A percentile compares a stretch with the other conserved stretches of the same genome.
Conservation (phyloP, 2,113 vertebrate genomes). For the Macrotus californicus region DNA sequence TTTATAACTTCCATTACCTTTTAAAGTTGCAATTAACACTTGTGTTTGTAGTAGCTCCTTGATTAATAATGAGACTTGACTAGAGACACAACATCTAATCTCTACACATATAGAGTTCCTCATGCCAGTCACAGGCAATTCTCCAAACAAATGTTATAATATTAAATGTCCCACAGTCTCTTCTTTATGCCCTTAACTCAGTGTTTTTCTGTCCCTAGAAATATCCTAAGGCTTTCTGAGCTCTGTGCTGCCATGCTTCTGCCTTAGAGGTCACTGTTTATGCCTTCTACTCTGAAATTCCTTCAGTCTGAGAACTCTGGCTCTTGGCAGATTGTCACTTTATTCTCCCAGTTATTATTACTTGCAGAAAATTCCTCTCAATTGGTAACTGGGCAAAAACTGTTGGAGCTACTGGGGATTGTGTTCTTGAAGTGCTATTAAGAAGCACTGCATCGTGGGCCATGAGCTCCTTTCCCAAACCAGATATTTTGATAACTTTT, state of each 20-base stretch:
- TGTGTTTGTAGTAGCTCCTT: background rate
- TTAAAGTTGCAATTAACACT: background rate
- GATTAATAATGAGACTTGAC: background rate
- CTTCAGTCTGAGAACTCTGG: background rate
- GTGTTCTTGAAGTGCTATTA: background rate
- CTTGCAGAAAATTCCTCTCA: background rate
- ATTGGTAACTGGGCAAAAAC: background rate
- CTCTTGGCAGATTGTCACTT: background rate
- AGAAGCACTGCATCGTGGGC: background rate
- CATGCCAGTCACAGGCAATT: background rate
- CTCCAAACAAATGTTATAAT: background rate
- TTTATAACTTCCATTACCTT: background rate
- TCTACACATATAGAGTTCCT: background rate
- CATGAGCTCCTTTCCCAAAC: background rate
- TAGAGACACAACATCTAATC: background rate
- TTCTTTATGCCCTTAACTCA: background rate
- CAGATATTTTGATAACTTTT: background rate
- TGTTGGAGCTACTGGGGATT: fast-evolving
- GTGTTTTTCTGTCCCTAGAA: background rate
- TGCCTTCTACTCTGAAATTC: background rate
- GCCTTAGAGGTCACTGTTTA: background rate
- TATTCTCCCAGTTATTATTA: background rate
- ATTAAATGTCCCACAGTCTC: background rate
- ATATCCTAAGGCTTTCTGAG: background rate
- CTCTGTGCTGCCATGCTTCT: background rate